These are phyloP conservation scores for Dipodomys spectabilis DNA, from an alignment of 2,113 vertebrate species.

Conservation along the genomic window DNA sequence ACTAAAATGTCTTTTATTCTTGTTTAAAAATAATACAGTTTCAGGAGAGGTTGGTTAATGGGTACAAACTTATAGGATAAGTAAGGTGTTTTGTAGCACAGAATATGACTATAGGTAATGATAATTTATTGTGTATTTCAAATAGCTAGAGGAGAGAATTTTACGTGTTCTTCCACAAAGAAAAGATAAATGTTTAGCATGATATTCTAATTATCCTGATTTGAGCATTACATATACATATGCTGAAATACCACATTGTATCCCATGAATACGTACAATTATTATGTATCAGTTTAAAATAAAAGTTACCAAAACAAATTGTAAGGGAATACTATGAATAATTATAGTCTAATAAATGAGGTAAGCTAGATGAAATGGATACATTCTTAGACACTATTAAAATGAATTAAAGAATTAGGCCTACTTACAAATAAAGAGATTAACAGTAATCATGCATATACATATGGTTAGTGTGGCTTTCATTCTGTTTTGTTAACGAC, in stretches of 20 bases:
- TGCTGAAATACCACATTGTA: background rate
- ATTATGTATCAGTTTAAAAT: background rate
- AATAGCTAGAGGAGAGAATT: background rate
- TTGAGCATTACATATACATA: background rate
- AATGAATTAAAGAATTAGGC: background rate
- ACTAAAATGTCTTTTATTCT: conserved; percentile 24
- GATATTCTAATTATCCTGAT: background rate
- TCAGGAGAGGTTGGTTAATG: background rate
- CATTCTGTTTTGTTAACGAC: background rate
- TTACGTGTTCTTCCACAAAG: background rate
- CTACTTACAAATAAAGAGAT: background rate
- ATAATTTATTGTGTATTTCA: background rate
- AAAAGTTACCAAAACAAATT: background rate
- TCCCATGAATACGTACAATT: background rate
- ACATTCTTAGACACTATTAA: background rate
- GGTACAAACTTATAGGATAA: background rate
- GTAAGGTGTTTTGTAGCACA: background rate
- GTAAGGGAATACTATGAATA: background rate
- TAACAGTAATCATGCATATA: background rate
- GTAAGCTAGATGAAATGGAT: background rate
- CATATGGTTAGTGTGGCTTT: background rate
- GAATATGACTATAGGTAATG: background rate
- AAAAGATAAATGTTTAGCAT: background rate
- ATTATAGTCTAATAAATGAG: background rate
- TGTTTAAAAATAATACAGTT: background rate